Evolutionary conservation across 2,797 vertebrate species (phyloP), one percentile per base, ranked within the genome.

Genomic region (Cephalopachus bancanus): DNA sequence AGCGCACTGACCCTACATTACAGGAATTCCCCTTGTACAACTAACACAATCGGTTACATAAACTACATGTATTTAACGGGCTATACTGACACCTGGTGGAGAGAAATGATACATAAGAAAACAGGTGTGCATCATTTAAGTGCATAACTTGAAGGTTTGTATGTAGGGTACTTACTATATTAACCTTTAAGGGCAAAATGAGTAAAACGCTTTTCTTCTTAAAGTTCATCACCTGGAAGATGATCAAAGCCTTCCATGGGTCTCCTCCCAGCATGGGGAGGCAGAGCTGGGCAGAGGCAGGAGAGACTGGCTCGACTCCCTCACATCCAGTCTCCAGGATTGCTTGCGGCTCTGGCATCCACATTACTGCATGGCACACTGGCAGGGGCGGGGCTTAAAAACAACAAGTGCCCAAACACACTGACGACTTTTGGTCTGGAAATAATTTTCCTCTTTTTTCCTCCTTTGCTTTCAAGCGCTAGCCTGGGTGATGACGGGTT

Each of bases 381-480:
- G 57, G 22, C 37, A 74, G 0, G 83, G 24, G 79, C 44, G 80
- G 93, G 67, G 72, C 51, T 65, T 60, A 51, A 92, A 93, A 67
- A 93, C 37, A 93, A n/a, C 28, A 86, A 78, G 30, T 20, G 64
- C 62, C 17, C 83, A 90, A 85, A 90, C 19, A 51, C 62, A 57
- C 3, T 37, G 84, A 81, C 9, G 92, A 76, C 49, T 93, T 88
- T 10, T 81, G 55, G 71, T 88, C 84, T 83, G 49, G 60, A 96
- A 89, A 89, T 72, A 28, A 84, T 83, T 93, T 96, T 87, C 10
- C 37, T 10, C 64, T 71, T 75, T 95, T 93, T 33, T 60, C 10
- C 30, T 81, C 85, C 59, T 96, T 79, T 81, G 71, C 64, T 60
- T 97, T 74, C 94, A 96, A 95, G 16, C 62, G 83, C 88, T 72